Base-by-base conservation (phyloP, 2,797 vertebrate genomes). In the Rhynchonycteris naso region DNA sequence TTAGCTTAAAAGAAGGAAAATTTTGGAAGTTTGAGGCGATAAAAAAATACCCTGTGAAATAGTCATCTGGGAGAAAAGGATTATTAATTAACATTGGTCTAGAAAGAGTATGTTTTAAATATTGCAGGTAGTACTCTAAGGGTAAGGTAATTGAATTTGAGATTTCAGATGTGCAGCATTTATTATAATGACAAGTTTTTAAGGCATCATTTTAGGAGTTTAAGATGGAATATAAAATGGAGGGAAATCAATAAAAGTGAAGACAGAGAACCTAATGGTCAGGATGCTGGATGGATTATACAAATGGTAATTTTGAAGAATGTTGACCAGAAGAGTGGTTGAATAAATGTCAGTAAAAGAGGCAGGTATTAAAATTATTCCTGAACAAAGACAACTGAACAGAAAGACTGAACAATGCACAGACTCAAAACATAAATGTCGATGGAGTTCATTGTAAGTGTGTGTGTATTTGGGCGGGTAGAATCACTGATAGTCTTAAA, bases 31-130 rank as follows among this genome's bases (percentile, higher is more conserved):
- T 52, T 65, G 47, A 78, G 4, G 28, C 69, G 35, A 72, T 78
- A 85, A 58, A 78, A 78, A 94, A 87, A 33, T 38, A 82, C 47
- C 30, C 14, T 61, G 21, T 88, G 33, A 66, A 89, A 83, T 52
- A 86, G 24, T 88, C n/a, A 93, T 13, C 21, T 66, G 86, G 26
- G 8, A 65, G 50, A 95, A 93, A 22, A n/a, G 78, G 3, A 59
- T 82, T 94, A 85, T 82, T 74, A 89, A 85, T 72, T 88, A 79
- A 91, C 13, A 69, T 90, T 10, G 26, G 7, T 75, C 15, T 43
- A 81, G 58, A 85, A 75, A 54, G 15, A 75, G 11, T 26, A 58
- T 21, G 2, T 74, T 85, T 96, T 89, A 79, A 96, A 71, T 82
- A 50, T 61, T 68, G 4, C 24, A 66, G 35, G 11, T 24, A 66